Evolutionary conservation across 2,797 vertebrate genomes (phyloP).

Genomic region (Orestias chungarensis): DNA sequence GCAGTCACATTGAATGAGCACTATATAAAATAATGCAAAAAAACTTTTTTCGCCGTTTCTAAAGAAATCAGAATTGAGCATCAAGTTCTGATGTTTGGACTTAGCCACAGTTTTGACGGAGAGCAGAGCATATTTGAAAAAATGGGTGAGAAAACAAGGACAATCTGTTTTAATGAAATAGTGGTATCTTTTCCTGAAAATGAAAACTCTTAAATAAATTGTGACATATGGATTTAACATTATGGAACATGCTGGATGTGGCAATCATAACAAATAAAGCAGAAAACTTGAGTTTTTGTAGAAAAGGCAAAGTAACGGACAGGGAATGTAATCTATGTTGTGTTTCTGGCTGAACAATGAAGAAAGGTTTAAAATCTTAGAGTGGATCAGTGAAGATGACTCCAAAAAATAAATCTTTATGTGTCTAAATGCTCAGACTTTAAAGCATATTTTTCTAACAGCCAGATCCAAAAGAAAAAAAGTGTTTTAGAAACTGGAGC

Average conservation of each 20-base stretch:
- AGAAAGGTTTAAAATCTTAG: neutral
- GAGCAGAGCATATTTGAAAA: neutral
- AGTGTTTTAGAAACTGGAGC: neutral
- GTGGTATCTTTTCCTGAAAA: neutral
- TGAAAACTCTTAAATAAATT: neutral
- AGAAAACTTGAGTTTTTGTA: neutral
- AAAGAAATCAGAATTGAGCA: too few relatives aligned
- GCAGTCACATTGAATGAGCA: too few relatives aligned
- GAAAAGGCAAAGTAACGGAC: too few relatives aligned
- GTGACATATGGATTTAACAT: neutral
- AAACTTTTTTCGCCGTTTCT: too few relatives aligned
- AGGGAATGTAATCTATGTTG: neutral
- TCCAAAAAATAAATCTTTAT: neutral
- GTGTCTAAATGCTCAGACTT: neutral
- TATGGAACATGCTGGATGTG: neutral
- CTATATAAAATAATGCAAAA: too few relatives aligned
- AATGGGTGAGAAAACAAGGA: neutral
- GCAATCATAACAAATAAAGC: neutral
- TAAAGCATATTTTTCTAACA: neutral
- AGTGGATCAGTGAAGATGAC: neutral
- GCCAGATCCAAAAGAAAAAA: too few relatives aligned
- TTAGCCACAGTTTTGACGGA: neutral
- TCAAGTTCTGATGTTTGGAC: too few relatives aligned
- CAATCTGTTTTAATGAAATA: neutral
- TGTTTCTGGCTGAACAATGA: neutral